These are phyloP conservation scores for Pseudoips prasinana DNA, from an alignment of 2,888 invertebrate genomes.

Conservation along the genomic window DNA sequence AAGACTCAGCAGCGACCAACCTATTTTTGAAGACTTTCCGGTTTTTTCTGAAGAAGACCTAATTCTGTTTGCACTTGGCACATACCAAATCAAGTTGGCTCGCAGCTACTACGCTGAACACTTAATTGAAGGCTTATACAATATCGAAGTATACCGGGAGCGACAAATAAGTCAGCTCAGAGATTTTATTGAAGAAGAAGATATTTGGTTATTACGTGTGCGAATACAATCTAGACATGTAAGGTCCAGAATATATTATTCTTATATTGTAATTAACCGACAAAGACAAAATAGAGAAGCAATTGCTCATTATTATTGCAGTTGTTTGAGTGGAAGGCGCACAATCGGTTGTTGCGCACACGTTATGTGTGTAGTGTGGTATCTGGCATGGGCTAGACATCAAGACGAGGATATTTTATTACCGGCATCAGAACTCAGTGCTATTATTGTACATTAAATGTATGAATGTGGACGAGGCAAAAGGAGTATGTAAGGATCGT, in stretches of 20 bases:
- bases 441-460: too few species aligned
- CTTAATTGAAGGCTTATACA: slow-evolving; percentile 5
- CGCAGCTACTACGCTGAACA: slow-evolving; percentile 7
- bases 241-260: slow-evolving; percentile 3
- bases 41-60: not conserved
- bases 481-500: not conserved
- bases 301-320: slow-evolving; percentile 2
- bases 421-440: too few species aligned
- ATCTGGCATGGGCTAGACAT: slow-evolving; percentile 1
- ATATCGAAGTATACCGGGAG: slow-evolving; percentile 8
- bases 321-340: slow-evolving; percentile 2
- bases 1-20: not conserved
- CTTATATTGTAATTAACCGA: slow-evolving; percentile 2
- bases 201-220: slow-evolving; percentile 1
- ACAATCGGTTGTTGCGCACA: slow-evolving; percentile 5
- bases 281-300: not conserved
- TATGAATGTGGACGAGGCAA: not conserved
- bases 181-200: slow-evolving; percentile 1
- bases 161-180: slow-evolving; percentile 1
- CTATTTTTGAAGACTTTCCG: not conserved
- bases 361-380: slow-evolving; percentile 1
- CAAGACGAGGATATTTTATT: not conserved
- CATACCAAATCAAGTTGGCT: slow-evolving; percentile 12
- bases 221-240: slow-evolving; percentile 5
- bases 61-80: slow-evolving; percentile 2